These are phyloP conservation scores for Drosophila mulleri DNA, from an alignment of 2,888 invertebrate genomes.

Conservation along the genomic window DNA sequence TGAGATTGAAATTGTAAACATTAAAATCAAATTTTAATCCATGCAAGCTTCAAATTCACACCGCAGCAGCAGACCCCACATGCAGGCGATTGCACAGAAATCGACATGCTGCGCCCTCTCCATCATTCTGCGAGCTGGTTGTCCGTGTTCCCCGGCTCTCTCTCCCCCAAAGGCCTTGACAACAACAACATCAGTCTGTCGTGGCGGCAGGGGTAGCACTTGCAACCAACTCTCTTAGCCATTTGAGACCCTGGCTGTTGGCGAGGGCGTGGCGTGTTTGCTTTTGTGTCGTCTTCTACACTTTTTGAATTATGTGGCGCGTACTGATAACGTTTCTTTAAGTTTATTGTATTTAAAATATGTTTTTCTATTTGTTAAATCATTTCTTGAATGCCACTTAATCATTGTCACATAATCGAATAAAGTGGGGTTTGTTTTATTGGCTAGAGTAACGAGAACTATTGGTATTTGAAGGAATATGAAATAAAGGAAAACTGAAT, in stretches of 20 bases:
- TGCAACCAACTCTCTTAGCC: constrained; percentile 19
- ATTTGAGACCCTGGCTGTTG: constrained; percentile 17
- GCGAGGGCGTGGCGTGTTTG: constrained; percentile 17
- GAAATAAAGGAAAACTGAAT: constrained; percentile 69
- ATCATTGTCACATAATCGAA: constrained; percentile 50
- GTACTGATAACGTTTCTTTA: constrained; percentile 66
- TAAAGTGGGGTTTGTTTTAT: constrained; percentile 44
- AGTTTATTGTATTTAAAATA: constrained; percentile 46
- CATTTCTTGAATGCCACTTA: constrained; percentile 61
- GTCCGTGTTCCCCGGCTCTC: constrained; percentile 35
- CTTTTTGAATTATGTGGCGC: constrained; percentile 61
- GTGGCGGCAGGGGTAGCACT: constrained; percentile 44
- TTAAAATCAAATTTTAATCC: constrained; percentile 63
- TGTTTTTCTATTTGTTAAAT: constrained; percentile 29
- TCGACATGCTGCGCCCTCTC: constrained; percentile 10
- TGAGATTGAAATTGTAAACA: constrained; percentile 36
- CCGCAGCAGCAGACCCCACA: constrained; percentile 13
- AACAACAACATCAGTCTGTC: constrained; percentile 27
- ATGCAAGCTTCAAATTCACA: constrained; percentile 45
- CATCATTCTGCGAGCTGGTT: constrained; percentile 5
- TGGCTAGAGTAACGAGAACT: constrained; percentile 37
- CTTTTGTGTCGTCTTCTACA: constrained; percentile 22
- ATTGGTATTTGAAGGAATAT: constrained; percentile 41
- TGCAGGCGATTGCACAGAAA: not conserved
- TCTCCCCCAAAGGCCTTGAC: constrained; percentile 60